phyloP scores from a whole-genome alignment of 2,797 vertebrate genomes.

The Sciurus vulgaris region DNA sequence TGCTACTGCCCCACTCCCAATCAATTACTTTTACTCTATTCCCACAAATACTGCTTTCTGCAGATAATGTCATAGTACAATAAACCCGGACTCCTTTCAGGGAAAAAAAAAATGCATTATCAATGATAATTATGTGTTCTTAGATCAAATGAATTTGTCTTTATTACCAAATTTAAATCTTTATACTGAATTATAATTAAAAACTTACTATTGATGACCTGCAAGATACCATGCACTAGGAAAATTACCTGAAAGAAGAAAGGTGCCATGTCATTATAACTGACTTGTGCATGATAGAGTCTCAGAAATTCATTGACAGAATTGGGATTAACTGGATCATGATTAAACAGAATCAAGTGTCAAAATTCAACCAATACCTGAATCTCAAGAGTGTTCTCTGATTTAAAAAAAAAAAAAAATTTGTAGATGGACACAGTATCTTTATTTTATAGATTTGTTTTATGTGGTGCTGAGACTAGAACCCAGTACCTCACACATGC shows the following conservation, averaged over 20 bases:
- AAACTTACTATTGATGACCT: not conserved
- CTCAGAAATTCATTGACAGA: not conserved
- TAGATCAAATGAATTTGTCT: constrained; percentile 1
- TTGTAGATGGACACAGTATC: too few relatives aligned
- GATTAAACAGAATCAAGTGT: not conserved
- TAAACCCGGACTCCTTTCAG: not conserved
- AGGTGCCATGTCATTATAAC: not conserved
- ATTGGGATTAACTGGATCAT: not conserved
- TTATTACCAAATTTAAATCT: constrained; percentile 29
- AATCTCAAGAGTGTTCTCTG: not conserved
- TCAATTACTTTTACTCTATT: not conserved
- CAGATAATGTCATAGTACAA: not conserved
- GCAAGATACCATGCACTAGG: not conserved
- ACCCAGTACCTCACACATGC: too few relatives aligned
- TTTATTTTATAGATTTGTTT: too few relatives aligned
- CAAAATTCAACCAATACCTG: not conserved
- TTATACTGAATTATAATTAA: not conserved
- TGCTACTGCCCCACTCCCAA: not conserved
- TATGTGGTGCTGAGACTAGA: too few relatives aligned
- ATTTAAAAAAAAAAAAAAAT: not conserved
- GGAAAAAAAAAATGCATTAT: not conserved
- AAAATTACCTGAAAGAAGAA: constrained; percentile 1
- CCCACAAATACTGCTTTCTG: not conserved
- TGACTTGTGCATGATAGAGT: not conserved
- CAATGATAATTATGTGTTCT: not conserved